These are phyloP conservation scores for Drosophila teissieri DNA, from an alignment of 1,140 invertebrate genomes.

Conservation along the genomic window DNA sequence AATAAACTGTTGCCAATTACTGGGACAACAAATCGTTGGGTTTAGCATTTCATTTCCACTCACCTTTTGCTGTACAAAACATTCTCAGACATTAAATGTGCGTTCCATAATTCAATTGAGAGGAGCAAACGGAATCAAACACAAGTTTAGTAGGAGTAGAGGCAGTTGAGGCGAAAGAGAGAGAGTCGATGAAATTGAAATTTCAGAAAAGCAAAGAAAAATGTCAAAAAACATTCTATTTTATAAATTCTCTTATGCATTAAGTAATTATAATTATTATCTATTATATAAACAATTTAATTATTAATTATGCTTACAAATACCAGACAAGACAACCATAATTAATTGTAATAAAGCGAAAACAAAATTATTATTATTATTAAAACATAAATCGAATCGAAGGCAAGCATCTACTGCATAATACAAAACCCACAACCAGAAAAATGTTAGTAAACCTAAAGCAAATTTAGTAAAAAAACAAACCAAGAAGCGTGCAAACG, in stretches of 20 bases:
- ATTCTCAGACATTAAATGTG: conserved; percentile 41
- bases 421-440: conserved; percentile 49
- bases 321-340: conserved; percentile 53
- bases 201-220: conserved; percentile 40
- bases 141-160: conserved; percentile 29
- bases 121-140: conserved; percentile 1
- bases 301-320: conserved; percentile 80
- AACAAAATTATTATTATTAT: conserved; percentile 59
- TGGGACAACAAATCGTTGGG: conserved; percentile 41
- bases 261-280: conserved; percentile 83
- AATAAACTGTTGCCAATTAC: conserved; percentile 72
- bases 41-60: conserved; percentile 52
- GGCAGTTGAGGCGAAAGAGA: conserved; percentile 10
- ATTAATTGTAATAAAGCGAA: conserved; percentile 75
- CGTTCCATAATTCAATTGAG: conserved; percentile 6
- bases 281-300: conserved; percentile 83
- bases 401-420: conserved; percentile 63
- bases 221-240: conserved; percentile 65
- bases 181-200: conserved; percentile 18
- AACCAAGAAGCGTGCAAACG: conserved; percentile 54
- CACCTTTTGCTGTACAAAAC: conserved; percentile 59
- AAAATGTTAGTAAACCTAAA: conserved; percentile 81
- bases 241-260: conserved; percentile 81
- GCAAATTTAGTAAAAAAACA: conserved; percentile 75
- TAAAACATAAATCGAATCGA: conserved; percentile 43